A percentile compares a stretch with the other conserved stretches of the same genome.
Conservation (phyloP, 2,797 vertebrate species). For the Sebastes baramenuke region DNA sequence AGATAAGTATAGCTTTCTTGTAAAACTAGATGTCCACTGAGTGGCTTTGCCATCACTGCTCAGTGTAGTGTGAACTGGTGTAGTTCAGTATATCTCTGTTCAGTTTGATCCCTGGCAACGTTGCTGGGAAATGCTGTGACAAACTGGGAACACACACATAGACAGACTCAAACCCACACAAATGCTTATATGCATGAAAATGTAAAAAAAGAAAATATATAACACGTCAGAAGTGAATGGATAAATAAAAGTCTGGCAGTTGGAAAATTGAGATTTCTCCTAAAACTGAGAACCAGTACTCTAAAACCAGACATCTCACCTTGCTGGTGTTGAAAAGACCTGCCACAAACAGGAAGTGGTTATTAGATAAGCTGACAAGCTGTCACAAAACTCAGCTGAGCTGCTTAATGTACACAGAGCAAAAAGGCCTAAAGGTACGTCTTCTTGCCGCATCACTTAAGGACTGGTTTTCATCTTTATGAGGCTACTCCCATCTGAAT, state of each 20-base stretch:
- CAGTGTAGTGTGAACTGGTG: not conserved
- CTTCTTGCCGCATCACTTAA: slow-evolving; percentile 32
- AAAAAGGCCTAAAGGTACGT: slow-evolving; percentile 30
- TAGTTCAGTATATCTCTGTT: slow-evolving; percentile 8
- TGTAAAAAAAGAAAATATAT: not conserved
- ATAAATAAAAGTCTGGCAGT: slow-evolving; percentile 54
- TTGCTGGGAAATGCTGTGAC: slow-evolving; percentile 9
- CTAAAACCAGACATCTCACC: slow-evolving; percentile 23
- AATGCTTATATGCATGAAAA: slow-evolving; percentile 6
- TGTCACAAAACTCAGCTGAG: slow-evolving; percentile 45
- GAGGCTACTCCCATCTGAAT: slow-evolving; percentile 19
- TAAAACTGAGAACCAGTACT: slow-evolving; percentile 24
- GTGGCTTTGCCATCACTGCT: not conserved
- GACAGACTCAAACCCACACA: not conserved
- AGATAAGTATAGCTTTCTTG: not conserved
- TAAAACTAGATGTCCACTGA: not conserved
- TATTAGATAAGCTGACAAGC: slow-evolving; percentile 42
- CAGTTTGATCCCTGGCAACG: not conserved
- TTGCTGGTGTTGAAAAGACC: slow-evolving; percentile 25
- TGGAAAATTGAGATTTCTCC: slow-evolving; percentile 56
- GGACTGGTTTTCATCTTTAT: slow-evolving; percentile 33
- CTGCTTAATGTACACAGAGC: slow-evolving; percentile 33
- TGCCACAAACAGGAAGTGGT: slow-evolving; percentile 43
- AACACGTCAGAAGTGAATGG: slow-evolving; percentile 33
- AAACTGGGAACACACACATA: slow-evolving; percentile 14